These are phyloP conservation scores for Orchesella cincta DNA, from an alignment of 1,140 invertebrate species.

Conservation along the genomic window DNA sequence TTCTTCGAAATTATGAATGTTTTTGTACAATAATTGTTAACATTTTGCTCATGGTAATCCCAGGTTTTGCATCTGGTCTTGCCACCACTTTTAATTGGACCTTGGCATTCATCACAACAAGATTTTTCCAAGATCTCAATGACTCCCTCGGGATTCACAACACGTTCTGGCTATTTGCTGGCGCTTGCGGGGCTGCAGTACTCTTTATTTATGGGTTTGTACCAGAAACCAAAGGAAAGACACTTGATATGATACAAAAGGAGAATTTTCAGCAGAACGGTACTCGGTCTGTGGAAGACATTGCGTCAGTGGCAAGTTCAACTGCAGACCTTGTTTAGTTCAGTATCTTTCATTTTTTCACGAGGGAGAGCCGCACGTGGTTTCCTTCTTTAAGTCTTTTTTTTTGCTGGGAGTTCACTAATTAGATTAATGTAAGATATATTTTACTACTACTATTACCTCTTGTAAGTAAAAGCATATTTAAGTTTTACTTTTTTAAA, in stretches of 20 bases:
- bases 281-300: not conserved
- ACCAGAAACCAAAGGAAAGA: constrained; percentile 87
- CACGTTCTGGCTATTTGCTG: constrained; percentile 72
- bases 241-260: constrained; percentile 83
- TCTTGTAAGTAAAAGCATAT: too few species aligned
- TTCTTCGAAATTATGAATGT: constrained; percentile 4
- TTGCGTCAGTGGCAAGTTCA: not conserved
- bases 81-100: constrained; percentile 77
- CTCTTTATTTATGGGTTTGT: constrained; percentile 79
- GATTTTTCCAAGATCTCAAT: constrained; percentile 68
- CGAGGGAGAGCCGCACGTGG: too few species aligned
- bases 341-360: too few species aligned
- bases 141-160: constrained; percentile 62
- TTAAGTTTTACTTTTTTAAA: too few species aligned
- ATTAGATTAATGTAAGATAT: too few species aligned
- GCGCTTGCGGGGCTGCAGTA: constrained; percentile 70
- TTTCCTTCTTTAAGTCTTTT: too few species aligned
- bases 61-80: constrained; percentile 66
- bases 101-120: constrained; percentile 76
- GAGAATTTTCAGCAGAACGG: not conserved
- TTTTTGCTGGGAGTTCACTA: too few species aligned
- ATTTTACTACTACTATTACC: too few species aligned
- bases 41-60: too few species aligned
- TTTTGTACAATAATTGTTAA: not conserved
- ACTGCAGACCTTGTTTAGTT: not conserved